Percentiles rank a stretch among this genome's conserved stretches.
Evolutionary conservation across 2,888 invertebrate genomes (phyloP).

Genomic region (Callosobruchus maculatus): DNA sequence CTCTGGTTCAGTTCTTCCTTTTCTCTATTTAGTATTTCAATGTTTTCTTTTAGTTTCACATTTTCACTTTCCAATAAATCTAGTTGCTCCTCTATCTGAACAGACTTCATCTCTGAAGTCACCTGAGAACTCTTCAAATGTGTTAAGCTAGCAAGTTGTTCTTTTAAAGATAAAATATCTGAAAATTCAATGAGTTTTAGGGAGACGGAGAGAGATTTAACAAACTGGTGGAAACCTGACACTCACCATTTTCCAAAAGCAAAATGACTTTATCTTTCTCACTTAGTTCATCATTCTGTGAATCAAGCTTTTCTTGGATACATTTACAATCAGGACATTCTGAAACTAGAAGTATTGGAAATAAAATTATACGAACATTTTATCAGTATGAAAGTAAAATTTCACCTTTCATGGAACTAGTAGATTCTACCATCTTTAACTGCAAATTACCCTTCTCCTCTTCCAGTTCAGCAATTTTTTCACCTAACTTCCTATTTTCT

Average conservation of each 20-base stretch:
- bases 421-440: slow-evolving; percentile 74
- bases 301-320: slow-evolving; percentile 32
- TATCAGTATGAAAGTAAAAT: slow-evolving; percentile 4
- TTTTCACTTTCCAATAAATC: slow-evolving; percentile 55
- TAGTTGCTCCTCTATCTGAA: slow-evolving; percentile 75
- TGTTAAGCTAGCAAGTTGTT: slow-evolving; percentile 58
- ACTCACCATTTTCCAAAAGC: slow-evolving; percentile 37
- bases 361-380: neutral
- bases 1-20: slow-evolving; percentile 55
- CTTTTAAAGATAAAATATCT: slow-evolving; percentile 59
- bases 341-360: slow-evolving; percentile 28
- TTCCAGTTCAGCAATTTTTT: slow-evolving; percentile 72
- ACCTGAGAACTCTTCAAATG: slow-evolving; percentile 66
- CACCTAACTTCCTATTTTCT: slow-evolving; percentile 62
- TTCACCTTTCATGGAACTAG: slow-evolving; percentile 25
- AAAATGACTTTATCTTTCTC: slow-evolving; percentile 37
- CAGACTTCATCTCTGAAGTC: slow-evolving; percentile 73
- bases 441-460: slow-evolving; percentile 91
- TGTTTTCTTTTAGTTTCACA: slow-evolving; percentile 51
- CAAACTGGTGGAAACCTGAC: neutral
- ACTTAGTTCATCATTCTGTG: slow-evolving; percentile 27
- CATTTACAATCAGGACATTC: slow-evolving; percentile 33
- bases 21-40: slow-evolving; percentile 53
- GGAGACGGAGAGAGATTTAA: neutral
- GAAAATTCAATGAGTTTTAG: slow-evolving; percentile 34